A percentile compares a stretch with the other conserved stretches of the same genome.
Conservation (phyloP, 2,888 invertebrate species). For the Troides helena region DNA sequence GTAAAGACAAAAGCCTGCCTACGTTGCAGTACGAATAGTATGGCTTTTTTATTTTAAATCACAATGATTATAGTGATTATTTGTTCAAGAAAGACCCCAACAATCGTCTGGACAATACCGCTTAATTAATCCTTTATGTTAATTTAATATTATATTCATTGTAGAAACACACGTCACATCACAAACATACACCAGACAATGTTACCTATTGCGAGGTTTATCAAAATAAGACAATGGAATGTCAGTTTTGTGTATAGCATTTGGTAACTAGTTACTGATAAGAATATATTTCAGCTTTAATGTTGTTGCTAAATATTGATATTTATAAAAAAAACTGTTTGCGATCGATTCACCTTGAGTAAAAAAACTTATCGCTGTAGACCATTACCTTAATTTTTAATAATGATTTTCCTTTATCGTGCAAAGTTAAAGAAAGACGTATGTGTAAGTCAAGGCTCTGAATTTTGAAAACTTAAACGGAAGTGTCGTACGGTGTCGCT, state of each 20-base stretch:
- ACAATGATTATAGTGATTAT: too few relatives aligned
- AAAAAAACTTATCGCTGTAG: background rate
- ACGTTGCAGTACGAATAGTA: too few relatives aligned
- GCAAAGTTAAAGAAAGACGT: background rate
- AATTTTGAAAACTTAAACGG: slow-evolving; percentile 14
- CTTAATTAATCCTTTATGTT: background rate
- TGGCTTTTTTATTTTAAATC: too few relatives aligned
- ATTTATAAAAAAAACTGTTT: background rate
- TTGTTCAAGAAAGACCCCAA: background rate
- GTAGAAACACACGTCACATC: background rate
- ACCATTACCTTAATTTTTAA: background rate
- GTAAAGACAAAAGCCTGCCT: too few relatives aligned
- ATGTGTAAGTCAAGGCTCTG: slow-evolving; percentile 1
- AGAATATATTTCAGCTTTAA: background rate
- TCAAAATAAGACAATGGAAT: background rate
- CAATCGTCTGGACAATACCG: background rate
- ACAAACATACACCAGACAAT: background rate
- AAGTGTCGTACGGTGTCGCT: slow-evolving; percentile 2
- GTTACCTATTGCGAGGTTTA: background rate
- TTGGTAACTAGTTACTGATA: background rate
- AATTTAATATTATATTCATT: background rate
- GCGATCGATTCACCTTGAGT: background rate
- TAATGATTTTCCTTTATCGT: background rate
- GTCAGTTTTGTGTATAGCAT: background rate
- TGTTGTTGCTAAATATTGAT: background rate